A percentile compares a stretch with the other conserved stretches of the same genome.
phyloP scores from a whole-genome alignment of 2,888 invertebrate genomes.

The Iselma pallidipennis region DNA sequence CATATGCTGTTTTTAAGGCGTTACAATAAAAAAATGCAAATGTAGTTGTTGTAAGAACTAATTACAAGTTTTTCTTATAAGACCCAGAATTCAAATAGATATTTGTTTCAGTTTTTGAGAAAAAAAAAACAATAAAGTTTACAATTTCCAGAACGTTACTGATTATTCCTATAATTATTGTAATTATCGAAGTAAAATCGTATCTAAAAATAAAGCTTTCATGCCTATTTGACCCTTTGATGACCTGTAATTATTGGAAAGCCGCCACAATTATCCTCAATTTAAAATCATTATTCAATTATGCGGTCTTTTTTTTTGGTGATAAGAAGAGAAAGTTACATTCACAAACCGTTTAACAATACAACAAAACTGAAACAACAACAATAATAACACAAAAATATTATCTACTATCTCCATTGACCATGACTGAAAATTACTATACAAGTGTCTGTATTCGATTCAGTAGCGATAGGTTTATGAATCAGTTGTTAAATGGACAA shows the following conservation, averaged over 20 bases:
- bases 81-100: no score
- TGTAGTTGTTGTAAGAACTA: no score
- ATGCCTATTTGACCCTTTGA: background rate
- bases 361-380: background rate
- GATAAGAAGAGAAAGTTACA: background rate
- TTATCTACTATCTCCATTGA: background rate
- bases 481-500: slow-evolving; percentile 24
- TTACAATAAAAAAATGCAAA: no score
- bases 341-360: background rate
- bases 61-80: no score
- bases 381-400: background rate
- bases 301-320: background rate
- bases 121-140: no score
- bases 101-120: no score
- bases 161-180: no score
- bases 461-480: slow-evolving; percentile 20
- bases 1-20: background rate
- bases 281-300: background rate
- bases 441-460: slow-evolving; percentile 7
- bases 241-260: background rate
- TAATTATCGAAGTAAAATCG: no score
- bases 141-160: no score
- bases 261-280: background rate
- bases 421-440: slow-evolving; percentile 16
- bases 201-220: no score